These are phyloP conservation scores for Drosophila chauvacae DNA, from an alignment of 1,140 invertebrate species.

Conservation along the genomic window DNA sequence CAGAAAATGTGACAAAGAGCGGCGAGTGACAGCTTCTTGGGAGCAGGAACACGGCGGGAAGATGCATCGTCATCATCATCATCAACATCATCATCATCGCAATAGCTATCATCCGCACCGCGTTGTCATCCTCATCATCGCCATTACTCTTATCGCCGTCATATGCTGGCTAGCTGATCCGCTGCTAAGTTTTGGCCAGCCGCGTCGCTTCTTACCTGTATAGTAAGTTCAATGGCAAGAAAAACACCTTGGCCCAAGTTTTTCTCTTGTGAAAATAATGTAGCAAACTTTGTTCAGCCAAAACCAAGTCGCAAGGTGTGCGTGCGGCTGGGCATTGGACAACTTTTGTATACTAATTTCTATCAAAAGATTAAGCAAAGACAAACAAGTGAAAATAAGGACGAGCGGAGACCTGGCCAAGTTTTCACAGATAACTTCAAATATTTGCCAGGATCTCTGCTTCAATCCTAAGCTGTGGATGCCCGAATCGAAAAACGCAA, in stretches of 20 bases:
- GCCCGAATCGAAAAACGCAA: not conserved
- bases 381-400: conserved; percentile 70
- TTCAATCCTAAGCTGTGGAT: conserved; percentile 12
- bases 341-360: conserved; percentile 81
- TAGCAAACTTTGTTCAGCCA: conserved; percentile 65
- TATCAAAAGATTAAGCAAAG: conserved; percentile 83
- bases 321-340: conserved; percentile 25
- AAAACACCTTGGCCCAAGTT: conserved; percentile 67
- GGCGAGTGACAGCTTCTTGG: conserved; percentile 13
- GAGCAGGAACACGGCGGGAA: conserved; percentile 3
- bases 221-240: conserved; percentile 68
- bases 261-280: conserved; percentile 73
- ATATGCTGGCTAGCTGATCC: conserved; percentile 51
- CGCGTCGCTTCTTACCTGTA: conserved; percentile 33
- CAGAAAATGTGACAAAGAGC: conserved; percentile 63
- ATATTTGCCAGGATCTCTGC: conserved; percentile 50
- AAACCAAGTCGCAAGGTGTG: conserved; percentile 34
- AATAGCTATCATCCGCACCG: not conserved
- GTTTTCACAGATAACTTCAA: conserved; percentile 75
- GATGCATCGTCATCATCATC: conserved; percentile 19
- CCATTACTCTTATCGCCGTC: conserved; percentile 17
- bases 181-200: conserved; percentile 50
- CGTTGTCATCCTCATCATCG: conserved; percentile 19
- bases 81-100: conserved; percentile 28
- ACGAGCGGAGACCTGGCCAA: conserved; percentile 54